Percentiles rank a stretch among this genome's conserved stretches.
phyloP scores from a whole-genome alignment of 2,797 vertebrate species.

The Pelodytes ibericus region DNA sequence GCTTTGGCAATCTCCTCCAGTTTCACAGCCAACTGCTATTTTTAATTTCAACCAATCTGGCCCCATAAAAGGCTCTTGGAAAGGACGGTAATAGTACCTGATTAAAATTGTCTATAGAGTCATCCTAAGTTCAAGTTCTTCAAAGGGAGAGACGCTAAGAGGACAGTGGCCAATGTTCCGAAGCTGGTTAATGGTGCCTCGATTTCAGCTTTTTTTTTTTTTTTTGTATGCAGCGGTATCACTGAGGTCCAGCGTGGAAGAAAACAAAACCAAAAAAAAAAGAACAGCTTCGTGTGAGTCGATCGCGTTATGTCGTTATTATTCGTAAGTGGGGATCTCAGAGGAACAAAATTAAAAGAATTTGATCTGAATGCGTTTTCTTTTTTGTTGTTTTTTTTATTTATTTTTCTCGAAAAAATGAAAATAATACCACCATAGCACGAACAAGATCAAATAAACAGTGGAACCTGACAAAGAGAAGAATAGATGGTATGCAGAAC shows the following conservation, averaged over 20 bases:
- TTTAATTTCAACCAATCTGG: constrained; percentile 37
- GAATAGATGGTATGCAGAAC: constrained; percentile 95
- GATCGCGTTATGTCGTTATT: constrained; percentile 73
- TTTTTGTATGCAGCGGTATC: constrained; percentile 62
- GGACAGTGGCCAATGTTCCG: constrained; percentile 17
- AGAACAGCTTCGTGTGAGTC: constrained; percentile 72
- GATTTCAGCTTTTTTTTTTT: constrained; percentile 60
- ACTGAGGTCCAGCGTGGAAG: constrained; percentile 63
- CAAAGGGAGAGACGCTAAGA: constrained; percentile 28
- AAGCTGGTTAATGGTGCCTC: constrained; percentile 53
- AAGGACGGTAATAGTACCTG: constrained; percentile 44
- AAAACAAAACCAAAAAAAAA: too few relatives aligned
- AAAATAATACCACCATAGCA: constrained; percentile 77
- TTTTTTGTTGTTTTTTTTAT: too few relatives aligned
- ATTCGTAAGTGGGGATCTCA: constrained; percentile 61
- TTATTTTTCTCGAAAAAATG: constrained; percentile 80
- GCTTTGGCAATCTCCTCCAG: constrained; percentile 17
- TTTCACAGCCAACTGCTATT: constrained; percentile 29
- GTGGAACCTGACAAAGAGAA: constrained; percentile 95
- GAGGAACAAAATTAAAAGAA: constrained; percentile 74
- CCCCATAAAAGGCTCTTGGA: constrained; percentile 36
- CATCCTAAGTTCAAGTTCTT: constrained; percentile 39
- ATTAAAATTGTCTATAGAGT: constrained; percentile 45
- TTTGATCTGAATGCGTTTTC: constrained; percentile 83
- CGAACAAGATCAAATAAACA: constrained; percentile 90